Conservation (phyloP, 2,113 vertebrate species). For the Apodemus speciosus region DNA sequence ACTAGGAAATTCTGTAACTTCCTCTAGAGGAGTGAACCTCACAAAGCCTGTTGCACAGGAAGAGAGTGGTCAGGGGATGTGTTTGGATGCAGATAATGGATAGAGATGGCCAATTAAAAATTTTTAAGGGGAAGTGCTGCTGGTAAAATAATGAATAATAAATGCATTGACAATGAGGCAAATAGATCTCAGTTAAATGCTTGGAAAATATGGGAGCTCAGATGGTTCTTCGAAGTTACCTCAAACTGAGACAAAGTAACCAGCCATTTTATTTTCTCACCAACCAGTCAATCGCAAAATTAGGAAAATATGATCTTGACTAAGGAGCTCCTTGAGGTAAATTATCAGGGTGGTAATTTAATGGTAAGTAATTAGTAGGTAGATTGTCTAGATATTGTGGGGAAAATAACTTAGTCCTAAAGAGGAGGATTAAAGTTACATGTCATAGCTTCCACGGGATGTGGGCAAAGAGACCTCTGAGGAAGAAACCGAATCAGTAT, state of each 20-base stretch:
- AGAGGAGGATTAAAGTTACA: neutral
- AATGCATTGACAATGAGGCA: neutral
- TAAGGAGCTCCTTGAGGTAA: neutral
- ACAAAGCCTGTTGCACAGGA: neutral
- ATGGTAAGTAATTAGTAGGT: neutral
- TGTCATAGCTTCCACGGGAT: neutral
- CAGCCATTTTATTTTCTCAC: neutral
- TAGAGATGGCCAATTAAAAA: conserved; percentile 26
- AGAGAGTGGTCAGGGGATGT: neutral
- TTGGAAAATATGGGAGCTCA: neutral
- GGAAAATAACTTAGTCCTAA: neutral
- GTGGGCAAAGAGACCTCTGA: neutral
- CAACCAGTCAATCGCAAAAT: neutral
- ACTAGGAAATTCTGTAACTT: neutral
- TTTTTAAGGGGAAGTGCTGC: neutral
- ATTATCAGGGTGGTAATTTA: neutral
- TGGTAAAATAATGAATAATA: conserved; percentile 18
- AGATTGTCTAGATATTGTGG: neutral
- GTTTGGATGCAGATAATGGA: neutral
- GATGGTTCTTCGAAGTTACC: neutral
- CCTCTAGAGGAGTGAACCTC: neutral
- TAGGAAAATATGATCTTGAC: neutral
- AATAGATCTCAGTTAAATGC: neutral
- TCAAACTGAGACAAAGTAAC: neutral
- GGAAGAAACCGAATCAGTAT: conserved; percentile 19